These are phyloP conservation scores for Nemapogon koenigi DNA, from an alignment of 2,888 invertebrate genomes.

Conservation along the genomic window DNA sequence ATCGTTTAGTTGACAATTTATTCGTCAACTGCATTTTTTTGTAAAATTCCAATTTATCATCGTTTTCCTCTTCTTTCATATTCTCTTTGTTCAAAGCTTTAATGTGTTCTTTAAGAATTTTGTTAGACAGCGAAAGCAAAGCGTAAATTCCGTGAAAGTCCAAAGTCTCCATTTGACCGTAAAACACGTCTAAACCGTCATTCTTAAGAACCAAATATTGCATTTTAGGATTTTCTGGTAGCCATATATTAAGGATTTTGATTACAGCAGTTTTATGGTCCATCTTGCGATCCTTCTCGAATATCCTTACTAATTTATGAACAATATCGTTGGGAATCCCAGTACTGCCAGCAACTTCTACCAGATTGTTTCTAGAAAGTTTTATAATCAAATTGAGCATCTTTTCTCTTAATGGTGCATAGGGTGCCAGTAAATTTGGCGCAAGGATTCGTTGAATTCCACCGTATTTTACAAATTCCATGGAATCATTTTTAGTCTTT, in stretches of 20 bases:
- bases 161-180: constrained; percentile 32
- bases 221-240: constrained; percentile 36
- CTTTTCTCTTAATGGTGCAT: constrained; percentile 25
- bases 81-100: constrained; percentile 21
- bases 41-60: constrained; percentile 28
- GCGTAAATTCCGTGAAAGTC: constrained; percentile 26
- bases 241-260: constrained; percentile 34
- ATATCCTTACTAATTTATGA: constrained; percentile 36
- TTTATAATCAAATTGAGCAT: constrained; percentile 28
- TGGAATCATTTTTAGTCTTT: no score
- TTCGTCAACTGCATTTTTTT: constrained; percentile 40
- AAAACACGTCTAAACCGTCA: constrained; percentile 42
- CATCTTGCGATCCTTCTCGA: constrained; percentile 30
- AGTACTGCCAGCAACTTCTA: constrained; percentile 25
- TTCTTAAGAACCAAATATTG: constrained; percentile 42
- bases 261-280: constrained; percentile 32
- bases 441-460: constrained; percentile 32
- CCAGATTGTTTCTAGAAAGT: constrained; percentile 30
- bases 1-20: constrained; percentile 30
- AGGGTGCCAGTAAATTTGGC: constrained; percentile 21
- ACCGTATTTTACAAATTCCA: no score
- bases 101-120: constrained; percentile 39
- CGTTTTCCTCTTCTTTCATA: no score
- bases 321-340: constrained; percentile 29
- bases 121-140: constrained; percentile 38